These are phyloP conservation scores for Lates calcarifer DNA, from an alignment of 2,113 vertebrate genomes.

Conservation along the genomic window DNA sequence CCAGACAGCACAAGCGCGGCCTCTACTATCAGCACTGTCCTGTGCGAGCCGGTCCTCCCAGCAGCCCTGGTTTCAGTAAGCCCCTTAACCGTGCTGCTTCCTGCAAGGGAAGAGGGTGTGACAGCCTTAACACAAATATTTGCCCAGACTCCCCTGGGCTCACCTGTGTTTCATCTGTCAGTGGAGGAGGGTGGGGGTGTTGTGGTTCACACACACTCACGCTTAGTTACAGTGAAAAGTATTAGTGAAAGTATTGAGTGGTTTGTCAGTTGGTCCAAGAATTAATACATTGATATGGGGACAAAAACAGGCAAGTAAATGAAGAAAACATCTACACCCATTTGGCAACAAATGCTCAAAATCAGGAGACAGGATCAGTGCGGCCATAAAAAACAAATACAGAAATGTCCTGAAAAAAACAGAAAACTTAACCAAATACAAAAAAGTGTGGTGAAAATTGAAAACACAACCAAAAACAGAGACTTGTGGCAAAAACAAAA, in stretches of 20 bases:
- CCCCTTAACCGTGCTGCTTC: conserved; percentile 51
- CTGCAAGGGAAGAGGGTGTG: conserved; percentile 64
- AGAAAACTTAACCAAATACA: not conserved
- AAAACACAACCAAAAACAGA: no score
- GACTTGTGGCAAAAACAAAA: no score
- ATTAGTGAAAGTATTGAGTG: not conserved
- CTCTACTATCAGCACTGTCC: conserved; percentile 56
- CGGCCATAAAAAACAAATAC: no score
- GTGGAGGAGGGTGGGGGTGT: not conserved
- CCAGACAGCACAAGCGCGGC: conserved; percentile 10
- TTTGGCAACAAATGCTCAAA: no score
- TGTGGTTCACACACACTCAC: conserved; percentile 3
- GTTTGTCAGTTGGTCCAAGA: not conserved
- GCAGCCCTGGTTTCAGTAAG: conserved; percentile 35
- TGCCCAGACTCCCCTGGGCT: conserved; percentile 71
- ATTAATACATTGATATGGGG: not conserved
- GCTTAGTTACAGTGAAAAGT: not conserved
- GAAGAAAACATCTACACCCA: not conserved
- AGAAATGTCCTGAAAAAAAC: not conserved
- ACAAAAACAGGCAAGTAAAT: not conserved
- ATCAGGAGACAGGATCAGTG: no score
- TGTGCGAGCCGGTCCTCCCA: conserved; percentile 23
- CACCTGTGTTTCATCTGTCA: conserved; percentile 75
- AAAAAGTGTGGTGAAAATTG: no score
- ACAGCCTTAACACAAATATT: conserved; percentile 76